Percentiles rank a stretch among this genome's conserved stretches.
Conservation (phyloP, 2,113 vertebrate species). For the Dasyurus viverrinus region DNA sequence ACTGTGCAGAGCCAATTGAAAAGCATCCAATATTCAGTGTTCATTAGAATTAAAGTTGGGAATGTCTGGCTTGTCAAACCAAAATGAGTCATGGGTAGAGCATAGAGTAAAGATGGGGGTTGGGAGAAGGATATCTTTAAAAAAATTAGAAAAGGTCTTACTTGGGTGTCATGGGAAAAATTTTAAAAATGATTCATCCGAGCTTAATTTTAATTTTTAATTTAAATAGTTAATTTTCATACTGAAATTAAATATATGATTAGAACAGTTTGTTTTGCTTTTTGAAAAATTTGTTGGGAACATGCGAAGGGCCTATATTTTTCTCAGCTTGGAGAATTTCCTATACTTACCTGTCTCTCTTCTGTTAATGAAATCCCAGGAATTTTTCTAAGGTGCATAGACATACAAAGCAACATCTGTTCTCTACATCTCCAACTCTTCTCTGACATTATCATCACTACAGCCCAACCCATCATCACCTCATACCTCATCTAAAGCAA, state of each 20-base stretch:
- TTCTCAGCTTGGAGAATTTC: not conserved
- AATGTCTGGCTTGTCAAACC: not conserved
- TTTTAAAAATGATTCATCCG: not conserved
- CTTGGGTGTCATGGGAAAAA: not conserved
- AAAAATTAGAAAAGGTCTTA: not conserved
- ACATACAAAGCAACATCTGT: not conserved
- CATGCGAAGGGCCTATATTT: not conserved
- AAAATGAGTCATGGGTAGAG: slow-evolving; percentile 1
- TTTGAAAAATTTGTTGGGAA: not conserved
- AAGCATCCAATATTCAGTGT: not conserved
- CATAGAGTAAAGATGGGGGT: slow-evolving; percentile 14
- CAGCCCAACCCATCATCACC: not conserved
- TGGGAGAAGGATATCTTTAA: not conserved
- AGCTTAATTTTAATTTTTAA: not conserved
- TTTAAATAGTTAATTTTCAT: slow-evolving; percentile 24
- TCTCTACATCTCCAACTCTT: not conserved
- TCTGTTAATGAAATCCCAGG: not conserved
- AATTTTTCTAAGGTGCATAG: not conserved
- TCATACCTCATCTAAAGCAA: not conserved
- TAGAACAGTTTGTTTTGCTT: not conserved
- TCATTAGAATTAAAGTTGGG: slow-evolving; percentile 20
- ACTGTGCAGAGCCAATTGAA: not conserved
- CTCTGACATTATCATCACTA: not conserved
- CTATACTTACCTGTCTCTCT: not conserved
- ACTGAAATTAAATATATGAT: slow-evolving; percentile 5